Evolutionary conservation across 2,797 vertebrate species (phyloP).

Genomic region (Peromyscus attwateri): DNA sequence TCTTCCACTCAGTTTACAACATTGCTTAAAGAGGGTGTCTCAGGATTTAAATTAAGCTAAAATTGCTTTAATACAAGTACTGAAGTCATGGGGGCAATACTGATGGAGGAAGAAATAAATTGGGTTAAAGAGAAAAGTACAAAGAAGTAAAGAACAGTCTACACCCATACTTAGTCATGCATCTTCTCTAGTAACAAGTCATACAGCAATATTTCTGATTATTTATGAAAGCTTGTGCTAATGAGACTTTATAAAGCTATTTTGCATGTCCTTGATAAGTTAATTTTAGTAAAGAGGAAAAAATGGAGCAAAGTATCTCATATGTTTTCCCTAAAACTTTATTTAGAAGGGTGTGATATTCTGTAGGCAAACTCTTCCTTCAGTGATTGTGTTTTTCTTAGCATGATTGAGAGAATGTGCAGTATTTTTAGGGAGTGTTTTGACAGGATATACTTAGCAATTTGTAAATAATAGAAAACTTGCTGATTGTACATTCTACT

Average conservation of each 20-base stretch:
- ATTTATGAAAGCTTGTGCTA: slow-evolving; percentile 52
- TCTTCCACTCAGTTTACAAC: background rate
- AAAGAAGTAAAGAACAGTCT: background rate
- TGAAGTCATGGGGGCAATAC: background rate
- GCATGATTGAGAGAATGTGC: slow-evolving; percentile 74
- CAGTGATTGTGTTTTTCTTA: slow-evolving; percentile 75
- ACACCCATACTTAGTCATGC: background rate
- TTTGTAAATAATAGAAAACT: slow-evolving; percentile 83
- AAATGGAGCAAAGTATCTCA: slow-evolving; percentile 53
- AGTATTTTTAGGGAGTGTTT: slow-evolving; percentile 82
- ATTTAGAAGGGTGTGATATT: slow-evolving; percentile 74
- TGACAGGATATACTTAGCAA: slow-evolving; percentile 79
- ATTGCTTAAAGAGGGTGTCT: background rate
- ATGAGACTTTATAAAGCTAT: background rate
- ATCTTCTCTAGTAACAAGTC: slow-evolving; percentile 9
- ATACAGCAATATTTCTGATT: background rate
- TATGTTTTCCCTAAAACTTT: slow-evolving; percentile 62
- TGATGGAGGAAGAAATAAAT: background rate
- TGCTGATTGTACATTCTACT: slow-evolving; percentile 71
- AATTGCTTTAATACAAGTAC: background rate
- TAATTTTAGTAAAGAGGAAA: slow-evolving; percentile 61
- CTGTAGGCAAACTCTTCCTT: slow-evolving; percentile 75
- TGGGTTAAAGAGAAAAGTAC: background rate
- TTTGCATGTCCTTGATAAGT: background rate
- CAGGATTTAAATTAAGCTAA: slow-evolving; percentile 5